Conservation (phyloP, 2,888 invertebrate genomes). For the Drosophila diplacantha region DNA sequence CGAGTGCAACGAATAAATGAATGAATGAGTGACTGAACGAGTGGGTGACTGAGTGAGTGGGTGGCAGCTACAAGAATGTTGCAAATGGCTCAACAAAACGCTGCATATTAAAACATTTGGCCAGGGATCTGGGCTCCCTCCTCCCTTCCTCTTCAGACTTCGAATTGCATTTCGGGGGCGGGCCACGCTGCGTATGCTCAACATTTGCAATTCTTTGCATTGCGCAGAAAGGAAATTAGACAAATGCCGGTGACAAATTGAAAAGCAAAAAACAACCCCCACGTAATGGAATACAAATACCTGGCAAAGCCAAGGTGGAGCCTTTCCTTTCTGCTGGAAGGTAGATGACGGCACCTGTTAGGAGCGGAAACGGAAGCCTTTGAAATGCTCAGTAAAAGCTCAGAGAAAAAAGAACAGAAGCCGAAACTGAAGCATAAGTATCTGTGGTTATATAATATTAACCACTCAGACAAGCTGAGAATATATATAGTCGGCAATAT, state of each 20-base stretch:
- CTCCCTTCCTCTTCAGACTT: conserved; percentile 8
- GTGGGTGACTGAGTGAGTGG: conserved; percentile 28
- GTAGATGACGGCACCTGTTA: conserved; percentile 2
- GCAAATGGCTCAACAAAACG: conserved; percentile 54
- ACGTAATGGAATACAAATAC: conserved; percentile 66
- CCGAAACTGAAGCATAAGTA: conserved; percentile 5
- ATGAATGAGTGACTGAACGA: conserved; percentile 42
- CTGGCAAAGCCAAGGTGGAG: conserved; percentile 7
- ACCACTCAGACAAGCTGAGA: conserved; percentile 3
- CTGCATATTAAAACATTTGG: conserved; percentile 66
- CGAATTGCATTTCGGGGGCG: conserved; percentile 47
- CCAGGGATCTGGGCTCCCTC: background rate
- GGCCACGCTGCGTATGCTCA: conserved; percentile 57
- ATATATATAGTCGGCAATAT: background rate
- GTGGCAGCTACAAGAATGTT: conserved; percentile 60
- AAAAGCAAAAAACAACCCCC: conserved; percentile 31
- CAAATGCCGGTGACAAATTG: conserved; percentile 55
- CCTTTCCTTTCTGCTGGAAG: background rate
- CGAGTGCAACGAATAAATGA: conserved; percentile 65
- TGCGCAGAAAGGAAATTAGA: conserved; percentile 59
- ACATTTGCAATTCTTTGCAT: conserved; percentile 69
- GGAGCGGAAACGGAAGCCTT: conserved; percentile 35
- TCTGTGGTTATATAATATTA: conserved; percentile 9
- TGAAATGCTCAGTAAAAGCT: conserved; percentile 22
- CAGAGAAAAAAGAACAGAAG: conserved; percentile 14